Base-by-base conservation (phyloP, 2,797 vertebrate genomes). In the Dendrocincla fuliginosa region DNA sequence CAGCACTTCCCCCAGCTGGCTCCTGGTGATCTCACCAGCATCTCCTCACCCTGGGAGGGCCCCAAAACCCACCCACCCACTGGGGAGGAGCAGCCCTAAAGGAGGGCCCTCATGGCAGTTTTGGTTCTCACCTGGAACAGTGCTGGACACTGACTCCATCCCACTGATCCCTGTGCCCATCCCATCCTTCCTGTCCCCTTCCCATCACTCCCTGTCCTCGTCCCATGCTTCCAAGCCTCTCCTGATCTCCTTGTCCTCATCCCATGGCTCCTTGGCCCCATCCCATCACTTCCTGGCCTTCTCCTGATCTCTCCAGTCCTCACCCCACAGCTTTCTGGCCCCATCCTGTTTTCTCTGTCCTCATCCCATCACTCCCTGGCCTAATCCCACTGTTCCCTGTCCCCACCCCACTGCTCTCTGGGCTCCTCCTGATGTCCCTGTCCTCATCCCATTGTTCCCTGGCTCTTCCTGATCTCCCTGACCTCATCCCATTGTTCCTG, bases 11-110 rank as follows among this genome's bases (percentile, higher is more conserved):
- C 4, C 35, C 3, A 12, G 19, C 52, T 59, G 61, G 42, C 41
- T 55, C 41, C 27, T 2, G 1, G 10, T 6, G 30, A 83, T 44
- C 42, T 5, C 1, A 41, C 9, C 20, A 18, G 50, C 17, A 22
- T 23, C 35, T 61, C 32, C 47, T 60, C 1, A 0, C 5, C n/a
- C 39, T 4, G 5, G 1, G 0, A 84, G 50, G 8, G 32, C 11
- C 22, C 67, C 56, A 33, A 32, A 16, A 16, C 8, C 28, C 35
- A 42, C 13, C 22, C 4, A 11, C 14, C 22, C 35, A 6, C 5
- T 4, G 0, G 2, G 42, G n/a, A 67, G 44, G 7, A 68, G 42
- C 46, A 82, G 55, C 50, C 49, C 63, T 37, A 9, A 2, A 2
- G 37, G 57, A 63, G 44, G 28, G 47, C 7, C 20, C 30, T 60